Base-by-base conservation (phyloP, 2,113 vertebrate species). In the Rhombomys opimus region DNA sequence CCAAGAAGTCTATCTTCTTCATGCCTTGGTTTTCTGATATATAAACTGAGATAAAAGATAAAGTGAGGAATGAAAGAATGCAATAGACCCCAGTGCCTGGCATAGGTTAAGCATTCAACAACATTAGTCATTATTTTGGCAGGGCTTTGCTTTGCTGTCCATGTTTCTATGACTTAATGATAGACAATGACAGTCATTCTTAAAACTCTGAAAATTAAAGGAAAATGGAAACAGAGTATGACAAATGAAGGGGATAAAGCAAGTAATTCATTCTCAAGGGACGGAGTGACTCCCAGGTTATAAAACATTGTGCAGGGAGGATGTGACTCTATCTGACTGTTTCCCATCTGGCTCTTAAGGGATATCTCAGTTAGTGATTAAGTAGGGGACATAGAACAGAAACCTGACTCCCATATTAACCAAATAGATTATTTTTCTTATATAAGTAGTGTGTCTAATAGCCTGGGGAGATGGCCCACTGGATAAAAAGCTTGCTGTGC, bases 101-200 rank as follows among this genome's bases (percentile, higher is more conserved):
- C 32, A 89, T n/a, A 67, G 70, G 68, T 7, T 82, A 94, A 90
- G 57, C 73, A 54, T 72, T 86, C 54, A 70, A 84, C 90, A 80
- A 81, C 81, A 72, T 94, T 96, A 85, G 76, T 80, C 92, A 72
- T 85, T 97, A 67, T 92, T 92, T 96, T 96, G 86, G 59, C 87
- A 86, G 61, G 77, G 27, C 38, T 92, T 46, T 86, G 27, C 38
- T 92, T 46, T 86, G 73, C 80, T 94, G 46, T 72, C 41, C 17
- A 77, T 67, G 17, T 22, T 27, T 96, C 20, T 35, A 93, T 77
- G 46, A 67, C 59, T 81, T 92, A 68, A 81, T 77, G 78, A 57
- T 52, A 95, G 89, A 65, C 22, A 95, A n/a, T 89, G 89, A 72
- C 18, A 92, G 77, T 92, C 89, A 72, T 93, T 95, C 22, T 14